These are phyloP conservation scores for Tupaia chinensis DNA, from an alignment of 2,113 vertebrate genomes.

Conservation along the genomic window DNA sequence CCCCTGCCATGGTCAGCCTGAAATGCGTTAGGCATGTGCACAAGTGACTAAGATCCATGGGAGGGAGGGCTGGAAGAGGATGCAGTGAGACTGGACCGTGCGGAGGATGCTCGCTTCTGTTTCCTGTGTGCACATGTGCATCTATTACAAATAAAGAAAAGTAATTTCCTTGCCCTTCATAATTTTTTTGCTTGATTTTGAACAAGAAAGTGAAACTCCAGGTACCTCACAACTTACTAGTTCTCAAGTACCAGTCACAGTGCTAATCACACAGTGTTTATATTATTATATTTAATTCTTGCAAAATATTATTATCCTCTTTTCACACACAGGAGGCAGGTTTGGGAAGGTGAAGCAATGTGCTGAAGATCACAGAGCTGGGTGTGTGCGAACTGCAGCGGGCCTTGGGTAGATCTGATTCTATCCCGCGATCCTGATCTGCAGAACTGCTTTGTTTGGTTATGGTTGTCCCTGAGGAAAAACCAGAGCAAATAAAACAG, in stretches of 20 bases:
- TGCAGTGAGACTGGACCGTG: no score
- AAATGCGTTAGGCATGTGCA: no score
- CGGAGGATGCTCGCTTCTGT: no score
- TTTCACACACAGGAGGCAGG: not conserved
- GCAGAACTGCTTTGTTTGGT: not conserved
- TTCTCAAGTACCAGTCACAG: not conserved
- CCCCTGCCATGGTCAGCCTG: no score
- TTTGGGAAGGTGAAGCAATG: not conserved
- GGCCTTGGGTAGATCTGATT: not conserved
- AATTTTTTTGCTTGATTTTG: not conserved
- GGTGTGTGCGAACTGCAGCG: not conserved
- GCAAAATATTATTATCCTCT: not conserved
- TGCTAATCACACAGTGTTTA: not conserved
- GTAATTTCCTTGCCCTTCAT: not conserved
- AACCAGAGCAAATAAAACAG: not conserved
- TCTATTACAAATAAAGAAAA: no score
- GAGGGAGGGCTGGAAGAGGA: no score
- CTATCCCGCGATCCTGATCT: not conserved
- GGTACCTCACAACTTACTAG: not conserved
- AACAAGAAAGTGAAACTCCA: not conserved
- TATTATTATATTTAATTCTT: slow-evolving; percentile 7
- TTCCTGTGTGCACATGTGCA: no score
- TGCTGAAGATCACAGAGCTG: not conserved
- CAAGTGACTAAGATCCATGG: no score
- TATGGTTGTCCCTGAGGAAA: not conserved